Percentiles rank a stretch among this genome's conserved stretches.
These are phyloP conservation scores for Botia kubotai DNA, from an alignment of 2,797 vertebrate genomes.

Conservation along the genomic window DNA sequence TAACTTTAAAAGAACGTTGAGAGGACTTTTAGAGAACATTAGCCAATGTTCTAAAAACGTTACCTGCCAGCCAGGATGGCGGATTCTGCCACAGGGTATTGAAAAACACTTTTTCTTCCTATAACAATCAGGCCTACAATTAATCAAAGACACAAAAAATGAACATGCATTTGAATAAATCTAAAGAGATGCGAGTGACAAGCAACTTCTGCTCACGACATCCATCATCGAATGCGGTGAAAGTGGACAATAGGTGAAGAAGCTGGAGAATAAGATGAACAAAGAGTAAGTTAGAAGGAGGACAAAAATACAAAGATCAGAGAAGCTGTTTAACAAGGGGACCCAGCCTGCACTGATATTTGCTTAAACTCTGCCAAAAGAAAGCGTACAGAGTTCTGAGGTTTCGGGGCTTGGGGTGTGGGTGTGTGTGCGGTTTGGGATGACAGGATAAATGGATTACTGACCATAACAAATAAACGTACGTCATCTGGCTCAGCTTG, in stretches of 20 bases:
- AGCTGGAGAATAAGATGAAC: conserved; percentile 5
- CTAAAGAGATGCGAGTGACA: not conserved
- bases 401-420: conserved; percentile 47
- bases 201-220: conserved; percentile 6
- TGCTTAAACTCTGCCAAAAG: conserved; percentile 59
- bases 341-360: conserved; percentile 56
- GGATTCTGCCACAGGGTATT: too few relatives aligned
- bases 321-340: conserved; percentile 51
- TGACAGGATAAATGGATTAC: conserved; percentile 61
- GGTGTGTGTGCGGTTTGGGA: conserved; percentile 53
- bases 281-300: not conserved
- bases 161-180: not conserved
- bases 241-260: conserved; percentile 49
- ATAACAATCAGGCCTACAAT: too few relatives aligned
- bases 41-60: too few relatives aligned
- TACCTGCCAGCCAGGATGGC: too few relatives aligned
- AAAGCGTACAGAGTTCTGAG: conserved; percentile 62
- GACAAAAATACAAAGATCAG: conserved; percentile 42
- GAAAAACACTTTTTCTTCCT: too few relatives aligned
- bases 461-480: conserved; percentile 63
- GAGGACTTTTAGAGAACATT: too few relatives aligned
- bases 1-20: too few relatives aligned
- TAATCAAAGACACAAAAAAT: not conserved
- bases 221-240: conserved; percentile 52
- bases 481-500: conserved; percentile 53